These are phyloP conservation scores for Bombus sylvicola DNA, from an alignment of 1,140 invertebrate genomes.

Conservation along the genomic window DNA sequence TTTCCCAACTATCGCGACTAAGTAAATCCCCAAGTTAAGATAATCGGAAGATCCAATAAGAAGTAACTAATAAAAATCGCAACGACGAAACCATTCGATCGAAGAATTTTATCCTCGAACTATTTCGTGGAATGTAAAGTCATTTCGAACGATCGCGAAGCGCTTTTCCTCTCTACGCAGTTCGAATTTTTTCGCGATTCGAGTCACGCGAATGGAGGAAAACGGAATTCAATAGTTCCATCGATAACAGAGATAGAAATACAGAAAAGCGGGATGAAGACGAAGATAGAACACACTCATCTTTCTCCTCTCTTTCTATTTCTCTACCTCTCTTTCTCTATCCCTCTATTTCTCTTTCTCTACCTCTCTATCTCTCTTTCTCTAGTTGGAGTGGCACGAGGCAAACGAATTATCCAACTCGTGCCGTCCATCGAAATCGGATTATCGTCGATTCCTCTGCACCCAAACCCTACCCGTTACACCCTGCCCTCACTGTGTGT, in stretches of 20 bases:
- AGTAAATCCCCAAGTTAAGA: background rate
- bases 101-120: slow-evolving; percentile 16
- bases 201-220: slow-evolving; percentile 41
- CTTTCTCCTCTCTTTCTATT: background rate
- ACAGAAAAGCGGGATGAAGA: background rate
- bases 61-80: background rate
- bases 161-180: background rate
- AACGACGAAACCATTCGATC: too few species aligned
- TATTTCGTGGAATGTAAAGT: background rate
- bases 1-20: background rate
- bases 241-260: background rate
- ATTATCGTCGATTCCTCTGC: slow-evolving; percentile 64
- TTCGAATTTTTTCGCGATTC: slow-evolving; percentile 36
- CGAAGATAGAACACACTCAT: background rate
- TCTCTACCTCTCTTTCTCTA: background rate
- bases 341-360: background rate
- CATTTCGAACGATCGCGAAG: slow-evolving; percentile 8
- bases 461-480: background rate
- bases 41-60: background rate
- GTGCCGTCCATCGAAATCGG: slow-evolving; percentile 61
- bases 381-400: slow-evolving; percentile 19
- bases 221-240: slow-evolving; percentile 37
- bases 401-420: slow-evolving; percentile 56
- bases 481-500: background rate
- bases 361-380: background rate